Base-by-base conservation (phyloP, 2,113 vertebrate species). In the Catharus minimus region DNA sequence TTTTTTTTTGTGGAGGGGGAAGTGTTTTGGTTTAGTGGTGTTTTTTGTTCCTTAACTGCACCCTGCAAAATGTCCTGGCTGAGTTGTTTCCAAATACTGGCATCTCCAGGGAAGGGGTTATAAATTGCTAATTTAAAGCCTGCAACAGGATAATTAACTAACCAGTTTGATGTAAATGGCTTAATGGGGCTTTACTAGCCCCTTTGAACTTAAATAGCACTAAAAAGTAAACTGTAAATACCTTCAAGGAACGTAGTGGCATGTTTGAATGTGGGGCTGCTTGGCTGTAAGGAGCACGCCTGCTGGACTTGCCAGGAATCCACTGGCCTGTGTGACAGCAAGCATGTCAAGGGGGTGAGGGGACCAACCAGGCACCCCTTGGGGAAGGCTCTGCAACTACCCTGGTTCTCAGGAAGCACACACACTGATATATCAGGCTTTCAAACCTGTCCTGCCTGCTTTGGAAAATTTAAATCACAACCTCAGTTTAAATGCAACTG, bases 191-290 rank as follows among this genome's bases (percentile, higher is more conserved):
- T 96, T 96, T 94, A 93, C 92, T 92, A 93, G 79, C 84, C 92
- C 94, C 93, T 92, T 90, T 93, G 85, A 95, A 95, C 96, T 94
- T 87, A 93, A 90, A 96, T 75, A 95, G 89, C 90, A 94, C 95
- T 95, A 95, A 95, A 95, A 96, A 94, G 90, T 94, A 95, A 94
- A 95, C 92, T 88, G 92, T 86, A 96, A 97, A 96, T 96, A 91
- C 96, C 95, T 95, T 91, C 67, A 92, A 89, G 94, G 94, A 91
- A 93, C 84, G 46, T n/a, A 92, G 88, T 94, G 90, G 90, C 85
- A 82, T 94, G 82, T 61, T 49, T 91, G 81, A 71, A 74, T 88
- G 68, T 61, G 53, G 61, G 33, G 58, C 89, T 93, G 55, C 73
- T 68, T 68, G 87, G 61, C 24, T 74, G 28, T 60, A 86, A 92